phyloP scores from a whole-genome alignment of 1,140 invertebrate species.

The Microplitis demolitor region DNA sequence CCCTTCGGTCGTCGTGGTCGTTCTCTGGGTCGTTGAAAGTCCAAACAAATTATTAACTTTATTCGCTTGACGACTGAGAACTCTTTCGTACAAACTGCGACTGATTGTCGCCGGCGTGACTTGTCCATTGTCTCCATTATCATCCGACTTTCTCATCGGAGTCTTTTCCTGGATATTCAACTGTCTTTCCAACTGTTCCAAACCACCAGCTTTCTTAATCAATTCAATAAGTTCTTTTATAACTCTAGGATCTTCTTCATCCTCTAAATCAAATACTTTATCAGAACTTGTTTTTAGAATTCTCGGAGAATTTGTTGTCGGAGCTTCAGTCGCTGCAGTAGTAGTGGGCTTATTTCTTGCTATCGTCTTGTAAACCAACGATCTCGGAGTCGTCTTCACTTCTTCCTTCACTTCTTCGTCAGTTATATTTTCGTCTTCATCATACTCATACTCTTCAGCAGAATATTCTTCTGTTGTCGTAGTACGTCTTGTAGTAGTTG shows the following conservation, averaged over 20 bases:
- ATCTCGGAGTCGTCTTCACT: slow-evolving; percentile 44
- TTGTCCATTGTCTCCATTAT: slow-evolving; percentile 35
- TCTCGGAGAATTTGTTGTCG: slow-evolving; percentile 15
- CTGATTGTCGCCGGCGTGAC: slow-evolving; percentile 68
- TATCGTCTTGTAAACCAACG: slow-evolving; percentile 55
- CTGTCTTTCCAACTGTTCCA: slow-evolving; percentile 82
- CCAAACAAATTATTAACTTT: slow-evolving; percentile 34
- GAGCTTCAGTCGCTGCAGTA: slow-evolving; percentile 28
- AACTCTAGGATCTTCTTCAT: slow-evolving; percentile 79
- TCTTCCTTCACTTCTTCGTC: slow-evolving; percentile 49
- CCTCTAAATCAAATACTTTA: slow-evolving; percentile 30
- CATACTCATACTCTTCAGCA: slow-evolving; percentile 65
- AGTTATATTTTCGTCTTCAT: slow-evolving; percentile 66
- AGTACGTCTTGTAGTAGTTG: slow-evolving; percentile 61
- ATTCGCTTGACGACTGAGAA: slow-evolving; percentile 62
- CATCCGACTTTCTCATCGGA: slow-evolving; percentile 39
- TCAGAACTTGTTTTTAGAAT: slow-evolving; percentile 22
- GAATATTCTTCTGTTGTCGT: slow-evolving; percentile 56
- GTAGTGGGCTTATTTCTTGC: slow-evolving; percentile 47
- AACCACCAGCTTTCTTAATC: slow-evolving; percentile 82
- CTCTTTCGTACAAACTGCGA: slow-evolving; percentile 74
- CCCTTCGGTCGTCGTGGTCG: slow-evolving; percentile 21
- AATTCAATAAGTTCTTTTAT: slow-evolving; percentile 84
- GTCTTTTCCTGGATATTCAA: slow-evolving; percentile 65
- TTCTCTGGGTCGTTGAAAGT: slow-evolving; percentile 25